Conservation (phyloP, 2,888 invertebrate species). For the Isotomurus palustris region DNA sequence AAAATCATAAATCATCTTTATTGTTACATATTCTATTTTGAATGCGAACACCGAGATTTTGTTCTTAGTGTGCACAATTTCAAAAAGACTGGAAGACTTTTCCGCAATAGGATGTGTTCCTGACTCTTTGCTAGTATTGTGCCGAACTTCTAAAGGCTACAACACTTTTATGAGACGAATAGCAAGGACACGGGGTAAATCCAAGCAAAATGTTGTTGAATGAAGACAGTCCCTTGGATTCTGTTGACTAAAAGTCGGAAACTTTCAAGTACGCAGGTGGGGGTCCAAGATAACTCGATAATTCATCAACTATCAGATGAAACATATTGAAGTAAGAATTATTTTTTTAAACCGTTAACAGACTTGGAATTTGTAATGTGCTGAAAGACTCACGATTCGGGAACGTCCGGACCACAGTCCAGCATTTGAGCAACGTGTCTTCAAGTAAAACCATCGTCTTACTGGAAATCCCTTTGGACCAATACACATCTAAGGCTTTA, state of each 20-base stretch:
- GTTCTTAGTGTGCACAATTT: constrained; percentile 19
- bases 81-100: constrained; percentile 16
- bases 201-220: no score
- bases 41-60: no score
- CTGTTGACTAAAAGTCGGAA: no score
- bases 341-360: no score
- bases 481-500: constrained; percentile 16
- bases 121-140: constrained; percentile 11
- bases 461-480: constrained; percentile 26
- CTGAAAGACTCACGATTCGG: no score
- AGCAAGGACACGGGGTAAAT: no score
- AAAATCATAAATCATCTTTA: no score
- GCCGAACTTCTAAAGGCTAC: constrained; percentile 19
- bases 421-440: constrained; percentile 36
- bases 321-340: neutral
- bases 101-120: neutral
- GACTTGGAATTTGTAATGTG: no score
- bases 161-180: constrained; percentile 11
- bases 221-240: no score
- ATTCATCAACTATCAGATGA: constrained; percentile 27
- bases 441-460: constrained; percentile 15
- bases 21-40: no score
- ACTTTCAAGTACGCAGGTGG: no score
- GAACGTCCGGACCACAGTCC: constrained; percentile 27
- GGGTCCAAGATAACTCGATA: constrained; percentile 32